Base-by-base conservation (phyloP, 2,797 vertebrate genomes). In the Gymnoscopelus braueri region DNA sequence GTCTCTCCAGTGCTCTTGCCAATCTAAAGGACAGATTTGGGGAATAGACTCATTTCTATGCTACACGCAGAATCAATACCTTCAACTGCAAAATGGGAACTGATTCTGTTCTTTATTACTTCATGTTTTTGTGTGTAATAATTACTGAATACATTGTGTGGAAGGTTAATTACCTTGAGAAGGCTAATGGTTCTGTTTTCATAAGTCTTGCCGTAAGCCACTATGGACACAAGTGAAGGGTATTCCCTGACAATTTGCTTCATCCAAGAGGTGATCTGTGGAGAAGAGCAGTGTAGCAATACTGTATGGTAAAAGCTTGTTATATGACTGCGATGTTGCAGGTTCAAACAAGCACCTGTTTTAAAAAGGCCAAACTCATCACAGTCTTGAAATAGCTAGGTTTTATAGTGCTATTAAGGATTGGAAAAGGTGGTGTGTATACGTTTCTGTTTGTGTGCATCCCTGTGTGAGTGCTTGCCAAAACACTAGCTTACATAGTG, bases 211-310 rank as follows among this genome's bases (percentile, higher is more conserved):
- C 89, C 91, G 1, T 90, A 90, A 0, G 77, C 23, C 10, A 83
- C 1, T 0, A 68, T 19, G 12, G 23, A 63, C 9, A 84, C 89
- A 0, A 91, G 3, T 2, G 84, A 84, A 0, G 75, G 48, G 65
- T 92, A 0, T 7, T 75, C 62, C 9, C 8, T 44, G 7, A 9
- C 32, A 1, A 74, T 72, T 71, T 85, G 75, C 9, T 0, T 1
- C 88, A 90, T 91, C 89, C 91, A 92, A 4, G 39, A 0, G 1
- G 9, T 24, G 65, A 90, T 89, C 89, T 90, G 80, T 9, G 8
- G 44, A 19, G 35, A 1, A 5, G 4, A 61, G 23, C 2, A 13
- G 1, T 1, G 12, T 54, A 12, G 74, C 9, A 6, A 39, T 19
- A 19, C 19, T 19, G 19, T 13, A 13, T n/a, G 24, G 51, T 53